Percentiles rank a stretch among this genome's conserved stretches.
phyloP scores from a whole-genome alignment of 2,113 vertebrate species.

The Phoenicopterus ruber region DNA sequence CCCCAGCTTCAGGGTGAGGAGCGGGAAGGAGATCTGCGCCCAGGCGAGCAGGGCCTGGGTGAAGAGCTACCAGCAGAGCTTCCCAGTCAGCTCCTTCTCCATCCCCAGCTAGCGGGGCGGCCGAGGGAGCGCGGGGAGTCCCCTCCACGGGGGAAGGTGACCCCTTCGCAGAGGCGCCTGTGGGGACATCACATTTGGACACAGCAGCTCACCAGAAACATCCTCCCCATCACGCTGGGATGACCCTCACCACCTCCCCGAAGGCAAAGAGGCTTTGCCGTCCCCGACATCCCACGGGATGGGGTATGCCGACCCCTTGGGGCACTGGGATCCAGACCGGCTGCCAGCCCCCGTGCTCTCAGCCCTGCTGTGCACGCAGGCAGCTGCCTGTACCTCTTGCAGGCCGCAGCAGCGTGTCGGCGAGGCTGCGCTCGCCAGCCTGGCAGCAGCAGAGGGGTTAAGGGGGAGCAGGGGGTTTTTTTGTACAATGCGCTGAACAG shows the following conservation, averaged over 20 bases:
- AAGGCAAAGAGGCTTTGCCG: background rate
- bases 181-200: background rate
- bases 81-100: slow-evolving; percentile 49
- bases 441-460: background rate
- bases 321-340: accelerated
- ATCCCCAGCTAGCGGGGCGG: background rate
- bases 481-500: background rate
- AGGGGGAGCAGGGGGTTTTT: background rate
- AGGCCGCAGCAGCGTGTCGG: background rate
- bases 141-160: accelerated
- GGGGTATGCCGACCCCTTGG: accelerated
- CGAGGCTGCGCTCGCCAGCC: background rate
- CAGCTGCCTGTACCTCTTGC: background rate
- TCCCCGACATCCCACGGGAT: background rate
- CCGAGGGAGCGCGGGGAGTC: accelerated
- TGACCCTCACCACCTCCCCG: background rate
- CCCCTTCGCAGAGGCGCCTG: background rate
- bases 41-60: slow-evolving; percentile 6
- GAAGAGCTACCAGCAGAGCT: slow-evolving; percentile 47
- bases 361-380: background rate
- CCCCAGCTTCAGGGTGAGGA: slow-evolving; percentile 37
- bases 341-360: background rate
- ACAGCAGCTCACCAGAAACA: background rate
- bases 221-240: background rate
- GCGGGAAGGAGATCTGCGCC: slow-evolving; percentile 40